Base-by-base conservation (phyloP, 2,888 invertebrate genomes). In the Sialis lutaria region DNA sequence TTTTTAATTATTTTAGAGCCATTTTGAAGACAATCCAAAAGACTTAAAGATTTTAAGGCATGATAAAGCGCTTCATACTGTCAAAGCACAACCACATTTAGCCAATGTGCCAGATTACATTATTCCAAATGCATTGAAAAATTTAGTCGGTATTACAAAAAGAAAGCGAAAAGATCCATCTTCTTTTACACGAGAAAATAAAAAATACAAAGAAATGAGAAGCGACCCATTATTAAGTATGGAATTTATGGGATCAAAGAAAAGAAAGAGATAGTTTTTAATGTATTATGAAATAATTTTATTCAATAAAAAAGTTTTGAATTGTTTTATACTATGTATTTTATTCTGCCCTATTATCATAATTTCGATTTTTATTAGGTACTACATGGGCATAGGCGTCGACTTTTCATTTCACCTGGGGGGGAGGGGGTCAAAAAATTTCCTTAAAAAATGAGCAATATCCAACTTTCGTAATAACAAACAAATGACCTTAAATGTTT, bases 81-180 rank as follows among this genome's bases (percentile, higher is more conserved):
- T 92, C 1, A 78, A 79, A 60, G 67, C 83, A 6, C 89, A 91
- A 60, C 73, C 79, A 1, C 93, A 95, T 64, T 65, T 97, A 51
- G 75, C 86, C 31, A 82, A 95, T 62, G 87, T 97, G 1, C 96
- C 97, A 0, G 92, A 92, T 46, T 97, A 97, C 61, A 79, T 91
- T 53, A 71, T 92, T 1, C 91, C 91, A 0, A 74, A 77, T 1
- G 79, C 86, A 0, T 63, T 91, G 43, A 80, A 85, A 59, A 73
- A 70, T 50, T 67, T 83, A 12, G 72, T 77, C 5, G 69, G 72
- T 2, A 70, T 73, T 30, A 61, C 55, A 10, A 60, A 42, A 37
- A 31, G 39, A 9, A 42, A 46, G 49, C 33, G 46, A 9, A 37
- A 10, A 13, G n/a, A 43, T 40, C 7, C 33, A 33, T 10, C 43